A percentile compares a stretch with the other conserved stretches of the same genome.
Conservation (phyloP, 64 coral and sea anemone genomes). For the Montipora sp. region DNA sequence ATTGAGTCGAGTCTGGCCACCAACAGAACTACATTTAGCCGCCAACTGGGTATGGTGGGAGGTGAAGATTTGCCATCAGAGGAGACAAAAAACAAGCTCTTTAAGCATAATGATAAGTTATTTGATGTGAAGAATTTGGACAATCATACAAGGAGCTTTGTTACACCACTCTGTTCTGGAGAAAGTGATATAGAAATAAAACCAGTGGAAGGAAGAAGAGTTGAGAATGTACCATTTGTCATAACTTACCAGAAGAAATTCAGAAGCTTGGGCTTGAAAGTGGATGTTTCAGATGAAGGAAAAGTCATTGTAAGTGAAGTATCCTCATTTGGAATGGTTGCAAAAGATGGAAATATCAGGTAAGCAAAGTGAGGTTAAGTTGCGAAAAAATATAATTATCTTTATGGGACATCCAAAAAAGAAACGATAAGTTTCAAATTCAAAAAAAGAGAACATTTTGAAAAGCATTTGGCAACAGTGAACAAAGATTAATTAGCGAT, state of each 20-base stretch:
- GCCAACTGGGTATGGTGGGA: neutral
- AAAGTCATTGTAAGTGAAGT: slow-evolving; percentile 63
- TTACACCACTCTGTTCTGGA: neutral
- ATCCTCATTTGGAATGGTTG: slow-evolving; percentile 77
- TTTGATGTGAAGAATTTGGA: neutral
- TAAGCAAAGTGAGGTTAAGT: neutral
- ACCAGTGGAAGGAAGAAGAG: slow-evolving; percentile 51
- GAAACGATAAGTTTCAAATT: too few species aligned
- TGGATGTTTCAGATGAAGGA: slow-evolving; percentile 31
- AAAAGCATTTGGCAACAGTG: too few species aligned
- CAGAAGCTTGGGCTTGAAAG: slow-evolving; percentile 75
- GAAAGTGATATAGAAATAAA: neutral
- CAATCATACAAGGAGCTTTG: neutral
- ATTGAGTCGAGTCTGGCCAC: neutral
- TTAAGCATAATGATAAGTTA: neutral
- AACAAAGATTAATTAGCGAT: too few species aligned
- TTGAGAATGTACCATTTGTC: slow-evolving; percentile 80
- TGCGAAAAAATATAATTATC: too few species aligned
- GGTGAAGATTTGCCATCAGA: neutral
- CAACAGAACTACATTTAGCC: neutral
- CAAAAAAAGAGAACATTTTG: too few species aligned
- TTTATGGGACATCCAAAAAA: too few species aligned
- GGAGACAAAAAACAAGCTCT: neutral
- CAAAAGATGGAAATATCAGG: slow-evolving; percentile 94
- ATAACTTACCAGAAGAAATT: slow-evolving; percentile 84